A percentile compares a stretch with the other conserved stretches of the same genome.
Conservation (phyloP, 2,797 vertebrate genomes). For the Clarias laeviceps region DNA sequence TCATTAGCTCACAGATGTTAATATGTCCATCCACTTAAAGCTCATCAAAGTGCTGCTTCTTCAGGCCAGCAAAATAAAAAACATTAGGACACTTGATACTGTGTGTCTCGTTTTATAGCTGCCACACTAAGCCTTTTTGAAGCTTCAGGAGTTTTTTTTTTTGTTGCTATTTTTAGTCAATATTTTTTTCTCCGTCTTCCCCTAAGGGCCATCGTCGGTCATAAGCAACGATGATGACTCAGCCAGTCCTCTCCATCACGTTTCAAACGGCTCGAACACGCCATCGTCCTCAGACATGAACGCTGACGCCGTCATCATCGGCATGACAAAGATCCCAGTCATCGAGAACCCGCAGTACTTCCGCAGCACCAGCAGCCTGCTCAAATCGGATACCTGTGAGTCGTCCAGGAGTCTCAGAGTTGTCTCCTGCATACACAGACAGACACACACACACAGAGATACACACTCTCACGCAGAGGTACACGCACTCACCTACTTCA, state of each 20-base stretch:
- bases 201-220: conserved; percentile 91
- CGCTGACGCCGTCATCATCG: conserved; percentile 93
- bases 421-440: neutral
- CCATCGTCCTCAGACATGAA: conserved; percentile 96
- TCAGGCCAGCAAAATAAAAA: neutral
- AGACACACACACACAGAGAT: neutral
- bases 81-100: neutral
- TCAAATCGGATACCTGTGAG: conserved; percentile 96
- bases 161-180: neutral
- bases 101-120: conserved; percentile 12
- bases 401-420: conserved; percentile 24
- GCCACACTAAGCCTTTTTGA: neutral
- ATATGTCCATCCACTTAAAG: neutral
- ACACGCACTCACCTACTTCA: conserved; percentile 19
- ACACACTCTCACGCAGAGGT: conserved; percentile 33
- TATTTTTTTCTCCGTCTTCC: conserved; percentile 49
- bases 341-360: conserved; percentile 99
- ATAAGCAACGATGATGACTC: conserved; percentile 98
- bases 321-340: conserved; percentile 97
- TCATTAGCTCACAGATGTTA: neutral
- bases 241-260: conserved; percentile 95
- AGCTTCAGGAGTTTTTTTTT: neutral
- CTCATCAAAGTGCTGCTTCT: neutral
- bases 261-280: conserved; percentile 97
- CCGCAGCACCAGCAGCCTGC: conserved; percentile 92